A percentile compares a stretch with the other conserved stretches of the same genome.
Evolutionary conservation across 2,797 vertebrate species (phyloP).

Genomic region (Eupleurogrammus muticus): DNA sequence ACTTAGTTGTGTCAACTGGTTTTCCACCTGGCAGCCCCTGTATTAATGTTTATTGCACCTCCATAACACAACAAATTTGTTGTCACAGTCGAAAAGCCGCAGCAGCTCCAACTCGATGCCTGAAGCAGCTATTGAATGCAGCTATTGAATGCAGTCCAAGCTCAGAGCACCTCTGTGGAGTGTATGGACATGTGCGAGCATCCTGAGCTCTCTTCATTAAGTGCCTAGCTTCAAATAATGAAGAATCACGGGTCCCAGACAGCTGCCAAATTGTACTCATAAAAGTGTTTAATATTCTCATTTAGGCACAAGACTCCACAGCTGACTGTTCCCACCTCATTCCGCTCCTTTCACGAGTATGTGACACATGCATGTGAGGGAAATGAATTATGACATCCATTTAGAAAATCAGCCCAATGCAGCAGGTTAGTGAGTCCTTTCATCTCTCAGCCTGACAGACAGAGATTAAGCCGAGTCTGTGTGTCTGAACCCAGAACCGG

Average conservation of each 20-base stretch:
- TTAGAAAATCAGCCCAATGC: slow-evolving; percentile 35
- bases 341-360: slow-evolving; percentile 24
- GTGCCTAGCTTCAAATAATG: slow-evolving; percentile 23
- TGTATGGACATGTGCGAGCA: not conserved
- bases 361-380: slow-evolving; percentile 9
- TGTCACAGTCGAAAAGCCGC: not conserved
- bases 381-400: slow-evolving; percentile 46
- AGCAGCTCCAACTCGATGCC: not conserved
- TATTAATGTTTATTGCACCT: not conserved
- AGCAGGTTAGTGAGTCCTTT: slow-evolving; percentile 36
- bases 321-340: slow-evolving; percentile 17
- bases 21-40: not conserved
- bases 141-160: not conserved
- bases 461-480: slow-evolving; percentile 25
- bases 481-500: slow-evolving; percentile 24
- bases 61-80: slow-evolving; percentile 1
- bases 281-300: slow-evolving; percentile 43
- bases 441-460: slow-evolving; percentile 51
- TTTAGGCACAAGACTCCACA: slow-evolving; percentile 3
- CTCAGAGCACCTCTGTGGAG: slow-evolving; percentile 9
- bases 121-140: too few species aligned
- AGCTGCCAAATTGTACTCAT: slow-evolving; percentile 37
- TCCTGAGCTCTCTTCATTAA: slow-evolving; percentile 13
- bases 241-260: slow-evolving; percentile 8
- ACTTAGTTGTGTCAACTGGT: not conserved